A percentile compares a stretch with the other conserved stretches of the same genome.
phyloP scores from a whole-genome alignment of 2,797 vertebrate species.

The Carduelis carduelis region DNA sequence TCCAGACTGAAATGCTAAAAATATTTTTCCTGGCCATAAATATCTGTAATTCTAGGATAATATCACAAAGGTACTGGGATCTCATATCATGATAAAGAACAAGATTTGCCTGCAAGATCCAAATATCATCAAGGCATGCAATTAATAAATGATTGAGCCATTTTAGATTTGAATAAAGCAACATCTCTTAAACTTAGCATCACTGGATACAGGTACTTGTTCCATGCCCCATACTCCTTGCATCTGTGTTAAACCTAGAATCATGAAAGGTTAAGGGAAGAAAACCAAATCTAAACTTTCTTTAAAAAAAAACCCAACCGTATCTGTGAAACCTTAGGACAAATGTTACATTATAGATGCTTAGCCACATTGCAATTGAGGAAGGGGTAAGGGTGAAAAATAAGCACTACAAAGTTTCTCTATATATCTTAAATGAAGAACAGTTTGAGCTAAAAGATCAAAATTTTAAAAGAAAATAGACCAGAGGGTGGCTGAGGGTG shows the following conservation, averaged over 20 bases:
- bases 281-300: background rate
- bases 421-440: background rate
- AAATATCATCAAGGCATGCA: background rate
- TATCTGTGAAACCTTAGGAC: background rate
- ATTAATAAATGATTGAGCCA: background rate
- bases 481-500: background rate
- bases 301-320: fast-evolving
- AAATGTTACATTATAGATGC: background rate
- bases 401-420: background rate
- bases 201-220: background rate
- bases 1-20: background rate
- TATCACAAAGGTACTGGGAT: background rate
- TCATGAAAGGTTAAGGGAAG: background rate
- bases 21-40: background rate
- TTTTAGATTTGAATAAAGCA: background rate
- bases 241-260: background rate
- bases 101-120: background rate
- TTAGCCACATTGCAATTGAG: background rate
- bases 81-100: background rate
- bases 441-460: background rate
- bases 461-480: background rate
- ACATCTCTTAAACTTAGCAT: background rate
- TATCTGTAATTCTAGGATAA: background rate
- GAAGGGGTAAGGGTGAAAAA: background rate
- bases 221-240: background rate